These are phyloP conservation scores for Oscheius onirici DNA, from an alignment of 2,888 invertebrate species.

Conservation along the genomic window DNA sequence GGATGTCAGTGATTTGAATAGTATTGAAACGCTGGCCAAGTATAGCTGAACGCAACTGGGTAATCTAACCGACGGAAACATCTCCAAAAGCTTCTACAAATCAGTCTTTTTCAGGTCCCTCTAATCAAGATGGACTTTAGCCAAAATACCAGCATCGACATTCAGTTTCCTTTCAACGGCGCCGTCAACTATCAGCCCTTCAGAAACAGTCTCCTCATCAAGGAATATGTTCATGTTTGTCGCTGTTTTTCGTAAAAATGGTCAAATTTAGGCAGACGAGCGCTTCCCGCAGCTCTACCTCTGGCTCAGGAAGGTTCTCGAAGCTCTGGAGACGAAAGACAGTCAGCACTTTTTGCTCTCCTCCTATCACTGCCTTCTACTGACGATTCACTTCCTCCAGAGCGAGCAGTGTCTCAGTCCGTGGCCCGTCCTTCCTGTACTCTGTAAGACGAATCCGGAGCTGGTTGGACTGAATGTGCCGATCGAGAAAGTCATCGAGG, in stretches of 20 bases:
- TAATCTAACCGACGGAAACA: not conserved
- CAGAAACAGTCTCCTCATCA: conserved; percentile 58
- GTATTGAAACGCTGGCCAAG: too few species aligned
- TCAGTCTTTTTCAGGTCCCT: conserved; percentile 51
- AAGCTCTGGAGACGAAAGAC: conserved; percentile 51
- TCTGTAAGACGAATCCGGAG: conserved; percentile 51
- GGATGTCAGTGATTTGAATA: too few species aligned
- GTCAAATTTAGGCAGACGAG: conserved; percentile 50
- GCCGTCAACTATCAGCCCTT: conserved; percentile 44
- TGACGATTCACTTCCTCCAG: conserved; percentile 64
- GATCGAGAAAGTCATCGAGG: conserved; percentile 36
- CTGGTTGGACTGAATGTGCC: conserved; percentile 46
- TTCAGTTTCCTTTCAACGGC: conserved; percentile 47
- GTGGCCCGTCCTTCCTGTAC: conserved; percentile 63
- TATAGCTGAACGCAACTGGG: too few species aligned
- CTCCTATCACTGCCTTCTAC: conserved; percentile 61
- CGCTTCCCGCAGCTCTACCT: conserved; percentile 53
- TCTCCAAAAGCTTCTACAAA: too few species aligned
- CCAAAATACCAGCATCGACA: conserved; percentile 52
- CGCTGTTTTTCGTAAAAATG: not conserved
- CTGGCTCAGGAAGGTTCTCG: conserved; percentile 50
- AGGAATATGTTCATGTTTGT: conserved; percentile 48
- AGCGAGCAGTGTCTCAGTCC: conserved; percentile 51
- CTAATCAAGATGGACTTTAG: conserved; percentile 45
- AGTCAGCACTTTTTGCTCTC: conserved; percentile 61